Percentiles rank a stretch among this genome's conserved stretches.
Evolutionary conservation across 1,140 invertebrate species (phyloP).

Genomic region (Meloidogyne hapla): DNA sequence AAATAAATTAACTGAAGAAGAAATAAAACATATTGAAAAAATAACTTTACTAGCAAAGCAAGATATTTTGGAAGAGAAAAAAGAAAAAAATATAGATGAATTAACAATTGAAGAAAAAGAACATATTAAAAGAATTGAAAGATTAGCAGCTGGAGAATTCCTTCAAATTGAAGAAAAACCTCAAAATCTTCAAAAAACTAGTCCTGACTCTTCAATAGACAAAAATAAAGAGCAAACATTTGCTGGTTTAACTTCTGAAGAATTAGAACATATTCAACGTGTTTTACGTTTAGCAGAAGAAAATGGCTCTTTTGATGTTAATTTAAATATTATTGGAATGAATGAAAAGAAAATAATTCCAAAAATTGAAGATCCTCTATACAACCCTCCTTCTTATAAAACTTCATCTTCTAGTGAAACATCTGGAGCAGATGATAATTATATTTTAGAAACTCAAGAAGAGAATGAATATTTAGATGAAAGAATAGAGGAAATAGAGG

Average conservation of each 20-base stretch:
- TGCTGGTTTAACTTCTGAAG: constrained; percentile 30
- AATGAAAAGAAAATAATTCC: no score
- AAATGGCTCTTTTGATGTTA: not conserved
- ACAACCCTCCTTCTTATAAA: not conserved
- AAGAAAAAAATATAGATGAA: not conserved
- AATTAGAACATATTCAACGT: constrained; percentile 36
- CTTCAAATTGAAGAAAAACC: not conserved
- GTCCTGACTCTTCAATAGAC: not conserved
- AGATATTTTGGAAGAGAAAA: not conserved
- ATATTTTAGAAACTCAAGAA: not conserved
- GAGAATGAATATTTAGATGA: not conserved
- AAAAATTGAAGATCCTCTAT: no score
- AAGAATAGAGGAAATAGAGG: not conserved
- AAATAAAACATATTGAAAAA: not conserved
- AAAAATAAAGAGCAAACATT: not conserved
- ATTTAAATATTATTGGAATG: not conserved
- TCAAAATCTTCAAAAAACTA: not conserved
- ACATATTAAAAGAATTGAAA: not conserved
- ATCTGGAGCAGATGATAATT: not conserved
- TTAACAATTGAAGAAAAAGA: not conserved
- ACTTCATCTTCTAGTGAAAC: not conserved
- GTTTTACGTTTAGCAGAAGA: constrained; percentile 39
- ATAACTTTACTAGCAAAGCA: no score
- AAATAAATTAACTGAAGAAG: not conserved
- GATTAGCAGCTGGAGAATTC: not conserved